Evolutionary conservation across 1,140 invertebrate species (phyloP).

Genomic region (Pogonus chalceus): DNA sequence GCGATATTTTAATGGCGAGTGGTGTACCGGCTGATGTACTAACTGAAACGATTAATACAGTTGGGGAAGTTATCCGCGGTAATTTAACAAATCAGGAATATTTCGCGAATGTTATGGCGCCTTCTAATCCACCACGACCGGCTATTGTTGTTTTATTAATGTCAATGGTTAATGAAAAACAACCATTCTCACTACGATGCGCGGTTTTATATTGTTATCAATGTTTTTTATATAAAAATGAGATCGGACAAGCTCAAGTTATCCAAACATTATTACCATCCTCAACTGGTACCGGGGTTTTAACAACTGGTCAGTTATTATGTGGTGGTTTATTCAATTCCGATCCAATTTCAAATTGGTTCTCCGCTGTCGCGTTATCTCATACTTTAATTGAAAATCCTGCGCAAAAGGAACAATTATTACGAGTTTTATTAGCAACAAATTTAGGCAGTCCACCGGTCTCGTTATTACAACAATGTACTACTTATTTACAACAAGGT

Average conservation of each 20-base stretch:
- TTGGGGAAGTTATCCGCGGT: constrained; percentile 90
- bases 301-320: constrained; percentile 80
- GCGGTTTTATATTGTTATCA: constrained; percentile 96
- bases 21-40: constrained; percentile 95
- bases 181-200: constrained; percentile 83
- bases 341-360: constrained; percentile 95
- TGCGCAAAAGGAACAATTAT: constrained; percentile 83
- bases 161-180: constrained; percentile 99
- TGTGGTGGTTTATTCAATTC: constrained; percentile 87
- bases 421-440: constrained; percentile 84
- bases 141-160: constrained; percentile 90
- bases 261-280: constrained; percentile 87
- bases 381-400: constrained; percentile 85
- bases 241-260: constrained; percentile 74
- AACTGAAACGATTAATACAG: constrained; percentile 91
- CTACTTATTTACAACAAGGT: constrained; percentile 71
- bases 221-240: constrained; percentile 91
- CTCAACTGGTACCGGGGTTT: constrained; percentile 24
- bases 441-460: constrained; percentile 74
- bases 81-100: constrained; percentile 86
- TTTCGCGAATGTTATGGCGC: constrained; percentile 83
- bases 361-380: constrained; percentile 82
- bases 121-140: constrained; percentile 81
- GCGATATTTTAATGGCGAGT: constrained; percentile 84
- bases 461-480: constrained; percentile 80